phyloP scores from a whole-genome alignment of 2,797 vertebrate species.

The Trachurus trachurus region DNA sequence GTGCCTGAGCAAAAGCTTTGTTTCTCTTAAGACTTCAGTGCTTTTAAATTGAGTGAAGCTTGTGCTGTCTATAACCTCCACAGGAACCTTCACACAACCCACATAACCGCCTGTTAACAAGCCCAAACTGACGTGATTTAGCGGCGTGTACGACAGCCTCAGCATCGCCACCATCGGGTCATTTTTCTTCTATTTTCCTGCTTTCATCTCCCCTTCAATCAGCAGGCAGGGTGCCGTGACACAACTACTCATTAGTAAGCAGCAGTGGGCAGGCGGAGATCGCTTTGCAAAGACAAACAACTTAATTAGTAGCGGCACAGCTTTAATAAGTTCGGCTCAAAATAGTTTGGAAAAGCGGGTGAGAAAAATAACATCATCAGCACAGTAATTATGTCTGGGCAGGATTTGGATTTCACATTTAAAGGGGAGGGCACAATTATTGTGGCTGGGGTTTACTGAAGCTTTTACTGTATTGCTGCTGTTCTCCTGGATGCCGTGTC shows the following conservation, averaged over 20 bases:
- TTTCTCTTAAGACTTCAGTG: slow-evolving; percentile 12
- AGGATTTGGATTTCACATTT: slow-evolving; percentile 52
- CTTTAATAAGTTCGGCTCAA: slow-evolving; percentile 80
- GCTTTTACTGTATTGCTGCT: slow-evolving; percentile 37
- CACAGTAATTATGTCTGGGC: slow-evolving; percentile 67
- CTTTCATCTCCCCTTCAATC: slow-evolving; percentile 69
- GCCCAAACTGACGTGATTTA: slow-evolving; percentile 15
- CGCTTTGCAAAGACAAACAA: slow-evolving; percentile 84
- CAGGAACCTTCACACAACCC: slow-evolving; percentile 30
- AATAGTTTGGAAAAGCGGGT: slow-evolving; percentile 70
- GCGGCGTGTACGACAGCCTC: not conserved
- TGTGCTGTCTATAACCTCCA: slow-evolving; percentile 13
- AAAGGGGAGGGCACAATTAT: slow-evolving; percentile 40
- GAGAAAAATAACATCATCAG: slow-evolving; percentile 62
- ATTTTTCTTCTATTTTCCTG: slow-evolving; percentile 52
- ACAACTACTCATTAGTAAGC: slow-evolving; percentile 75
- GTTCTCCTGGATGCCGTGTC: slow-evolving; percentile 14
- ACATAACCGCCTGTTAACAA: slow-evolving; percentile 57
- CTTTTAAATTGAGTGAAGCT: slow-evolving; percentile 6
- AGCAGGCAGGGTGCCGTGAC: slow-evolving; percentile 65
- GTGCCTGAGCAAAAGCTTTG: not conserved
- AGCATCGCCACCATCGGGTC: slow-evolving; percentile 46
- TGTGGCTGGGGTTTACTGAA: slow-evolving; percentile 17
- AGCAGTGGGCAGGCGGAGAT: slow-evolving; percentile 74
- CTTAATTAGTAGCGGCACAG: slow-evolving; percentile 78